Evolutionary conservation across 2,797 vertebrate genomes (phyloP).

Genomic region (Martes flavigula): DNA sequence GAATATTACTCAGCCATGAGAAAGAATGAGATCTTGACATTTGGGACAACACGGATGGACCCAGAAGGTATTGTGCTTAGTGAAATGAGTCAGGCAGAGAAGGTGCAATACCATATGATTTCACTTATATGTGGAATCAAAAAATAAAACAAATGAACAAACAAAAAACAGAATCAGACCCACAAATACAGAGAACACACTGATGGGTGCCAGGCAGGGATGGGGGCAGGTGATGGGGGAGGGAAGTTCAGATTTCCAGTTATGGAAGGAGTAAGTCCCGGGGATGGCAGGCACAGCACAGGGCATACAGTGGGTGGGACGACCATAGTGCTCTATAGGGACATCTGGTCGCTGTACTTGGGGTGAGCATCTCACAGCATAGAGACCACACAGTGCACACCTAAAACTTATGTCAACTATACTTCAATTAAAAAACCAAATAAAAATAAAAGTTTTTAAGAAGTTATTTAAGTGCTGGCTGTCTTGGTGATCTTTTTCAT

Average conservation of each 20-base stretch:
- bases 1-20: background rate
- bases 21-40: background rate
- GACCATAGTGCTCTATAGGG: background rate
- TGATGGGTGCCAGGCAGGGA: background rate
- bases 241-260: background rate
- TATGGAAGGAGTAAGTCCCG: too few species aligned
- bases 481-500: background rate
- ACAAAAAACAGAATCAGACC: background rate
- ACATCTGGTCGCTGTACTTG: background rate
- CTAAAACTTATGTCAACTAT: background rate
- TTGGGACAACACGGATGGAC: background rate
- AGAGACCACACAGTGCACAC: accelerated
- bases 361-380: background rate
- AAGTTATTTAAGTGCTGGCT: background rate
- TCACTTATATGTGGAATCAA: background rate
- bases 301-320: background rate
- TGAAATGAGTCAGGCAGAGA: background rate
- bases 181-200: background rate
- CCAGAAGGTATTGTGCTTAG: background rate
- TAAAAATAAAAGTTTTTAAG: background rate
- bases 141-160: background rate
- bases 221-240: background rate
- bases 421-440: background rate
- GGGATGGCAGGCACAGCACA: background rate
- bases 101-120: background rate